Evolutionary conservation across 1,140 invertebrate species (phyloP).

Genomic region (Lasaia peninsularis): DNA sequence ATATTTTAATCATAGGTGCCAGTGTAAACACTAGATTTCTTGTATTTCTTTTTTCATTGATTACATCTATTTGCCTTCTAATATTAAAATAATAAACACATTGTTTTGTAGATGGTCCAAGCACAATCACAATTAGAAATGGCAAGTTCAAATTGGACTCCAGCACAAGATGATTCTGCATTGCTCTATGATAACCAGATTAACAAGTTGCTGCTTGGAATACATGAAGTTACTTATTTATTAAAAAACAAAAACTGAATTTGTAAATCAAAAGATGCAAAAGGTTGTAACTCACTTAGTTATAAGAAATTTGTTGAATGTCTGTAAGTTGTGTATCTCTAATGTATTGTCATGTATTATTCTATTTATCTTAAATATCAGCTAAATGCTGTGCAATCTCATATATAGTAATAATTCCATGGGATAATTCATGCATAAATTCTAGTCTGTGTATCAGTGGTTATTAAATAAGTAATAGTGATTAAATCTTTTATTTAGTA

Average conservation of each 20-base stretch:
- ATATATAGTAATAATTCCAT: neutral
- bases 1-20: no score
- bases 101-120: conserved; percentile 51
- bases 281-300: conserved; percentile 13
- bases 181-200: conserved; percentile 50
- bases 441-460: conserved; percentile 6
- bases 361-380: neutral
- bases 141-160: conserved; percentile 39
- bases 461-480: neutral
- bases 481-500: neutral
- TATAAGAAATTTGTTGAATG: neutral
- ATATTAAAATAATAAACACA: neutral
- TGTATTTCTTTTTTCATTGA: neutral
- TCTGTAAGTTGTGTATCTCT: neutral
- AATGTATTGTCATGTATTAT: conserved; percentile 9
- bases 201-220: conserved; percentile 47
- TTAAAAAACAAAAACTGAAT: conserved; percentile 45
- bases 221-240: conserved; percentile 58
- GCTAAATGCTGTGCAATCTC: neutral
- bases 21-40: no score
- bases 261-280: conserved; percentile 6
- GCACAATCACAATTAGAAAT: conserved; percentile 45
- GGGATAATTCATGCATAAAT: conserved; percentile 1
- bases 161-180: conserved; percentile 25
- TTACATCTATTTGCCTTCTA: conserved; percentile 3